Evolutionary conservation across 1,140 invertebrate species (phyloP).

Genomic region (Cotesia chilonis): DNA sequence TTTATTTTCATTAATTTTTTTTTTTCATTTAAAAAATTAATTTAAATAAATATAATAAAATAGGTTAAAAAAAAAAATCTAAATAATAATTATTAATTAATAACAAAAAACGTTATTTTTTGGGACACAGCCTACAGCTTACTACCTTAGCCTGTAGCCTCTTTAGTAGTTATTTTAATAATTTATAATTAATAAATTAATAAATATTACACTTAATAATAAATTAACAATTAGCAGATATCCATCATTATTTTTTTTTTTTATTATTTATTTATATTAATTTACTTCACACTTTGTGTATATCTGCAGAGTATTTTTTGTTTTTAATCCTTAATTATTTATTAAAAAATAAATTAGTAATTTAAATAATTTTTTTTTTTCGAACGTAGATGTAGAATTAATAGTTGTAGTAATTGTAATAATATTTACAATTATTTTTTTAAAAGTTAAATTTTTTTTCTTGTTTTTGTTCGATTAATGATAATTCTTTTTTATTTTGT

Average conservation of each 20-base stretch:
- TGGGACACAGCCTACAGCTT: constrained; percentile 58
- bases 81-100: constrained; percentile 7
- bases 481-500: constrained; percentile 39
- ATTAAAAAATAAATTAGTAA: no score
- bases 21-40: no score
- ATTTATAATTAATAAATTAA: constrained; percentile 36
- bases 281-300: neutral
- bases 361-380: no score
- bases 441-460: neutral
- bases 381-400: no score
- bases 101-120: constrained; percentile 44
- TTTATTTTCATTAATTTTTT: no score
- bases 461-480: constrained; percentile 21
- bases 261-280: constrained; percentile 34
- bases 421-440: no score
- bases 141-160: constrained; percentile 67
- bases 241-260: no score
- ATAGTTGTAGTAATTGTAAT: no score
- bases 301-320: constrained; percentile 20
- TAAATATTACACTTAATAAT: constrained; percentile 30
- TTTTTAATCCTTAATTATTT: constrained; percentile 12
- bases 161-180: constrained; percentile 42
- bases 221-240: no score
- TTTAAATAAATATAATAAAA: neutral
- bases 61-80: neutral